Evolutionary conservation across 2,797 vertebrate species (phyloP).

Genomic region (Acanthurus lineatus): DNA sequence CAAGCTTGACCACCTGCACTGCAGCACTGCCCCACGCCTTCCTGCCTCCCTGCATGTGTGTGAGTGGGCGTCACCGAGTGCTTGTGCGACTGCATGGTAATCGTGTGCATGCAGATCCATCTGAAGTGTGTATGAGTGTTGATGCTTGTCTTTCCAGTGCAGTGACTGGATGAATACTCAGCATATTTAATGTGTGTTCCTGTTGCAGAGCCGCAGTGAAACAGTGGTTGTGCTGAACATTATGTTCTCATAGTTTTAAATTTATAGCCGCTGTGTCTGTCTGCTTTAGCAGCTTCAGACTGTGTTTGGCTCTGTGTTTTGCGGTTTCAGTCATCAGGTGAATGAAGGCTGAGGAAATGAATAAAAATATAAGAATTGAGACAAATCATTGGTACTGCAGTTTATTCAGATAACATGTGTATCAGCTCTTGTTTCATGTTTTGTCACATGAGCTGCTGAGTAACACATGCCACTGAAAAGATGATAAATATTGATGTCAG

Average conservation of each 20-base stretch:
- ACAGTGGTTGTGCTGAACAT: conserved; percentile 42
- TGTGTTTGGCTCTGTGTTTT: conserved; percentile 7
- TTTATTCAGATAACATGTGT: background rate
- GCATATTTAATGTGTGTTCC: conserved; percentile 78
- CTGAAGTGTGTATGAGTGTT: conserved; percentile 19
- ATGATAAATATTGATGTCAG: background rate
- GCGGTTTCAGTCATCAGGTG: background rate
- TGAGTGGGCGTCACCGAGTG: conserved; percentile 8
- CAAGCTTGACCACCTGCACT: conserved; percentile 73
- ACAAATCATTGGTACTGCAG: background rate
- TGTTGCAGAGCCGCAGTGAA: conserved; percentile 62
- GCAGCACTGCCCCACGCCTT: conserved; percentile 72
- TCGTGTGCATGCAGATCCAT: conserved; percentile 1
- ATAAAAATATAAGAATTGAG: background rate
- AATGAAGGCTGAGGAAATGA: background rate
- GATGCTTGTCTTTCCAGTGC: conserved; percentile 6
- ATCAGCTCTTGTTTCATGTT: background rate
- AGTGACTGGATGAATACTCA: conserved; percentile 27
- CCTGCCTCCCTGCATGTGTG: conserved; percentile 41
- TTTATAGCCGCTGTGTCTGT: conserved; percentile 12
- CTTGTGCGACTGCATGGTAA: background rate
- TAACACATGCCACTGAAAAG: background rate
- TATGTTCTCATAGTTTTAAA: conserved; percentile 50
- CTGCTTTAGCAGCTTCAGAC: background rate
- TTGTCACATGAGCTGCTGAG: background rate